Evolutionary conservation across 2,888 invertebrate species (phyloP).

Genomic region (Branchipolynoe longqiensis): DNA sequence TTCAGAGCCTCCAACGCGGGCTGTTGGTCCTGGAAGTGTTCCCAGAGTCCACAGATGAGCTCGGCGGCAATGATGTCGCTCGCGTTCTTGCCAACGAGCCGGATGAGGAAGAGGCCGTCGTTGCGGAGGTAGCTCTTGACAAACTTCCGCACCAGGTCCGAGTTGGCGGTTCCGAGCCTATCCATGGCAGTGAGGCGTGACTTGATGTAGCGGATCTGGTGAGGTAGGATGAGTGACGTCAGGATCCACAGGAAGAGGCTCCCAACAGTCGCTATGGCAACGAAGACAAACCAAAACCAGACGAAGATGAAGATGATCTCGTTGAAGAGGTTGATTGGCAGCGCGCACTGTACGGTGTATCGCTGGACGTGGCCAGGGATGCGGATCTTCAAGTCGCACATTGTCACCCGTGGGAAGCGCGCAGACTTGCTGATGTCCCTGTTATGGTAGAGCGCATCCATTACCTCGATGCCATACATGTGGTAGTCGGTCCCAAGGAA

Average conservation of each 20-base stretch:
- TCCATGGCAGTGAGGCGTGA: conserved; percentile 64
- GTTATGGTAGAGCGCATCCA: conserved; percentile 61
- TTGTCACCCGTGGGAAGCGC: conserved; percentile 68
- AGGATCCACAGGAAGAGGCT: conserved; percentile 64
- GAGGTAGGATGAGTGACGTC: conserved; percentile 53
- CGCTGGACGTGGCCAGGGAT: conserved; percentile 64
- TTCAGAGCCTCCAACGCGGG: conserved; percentile 39
- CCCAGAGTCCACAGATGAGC: conserved; percentile 67
- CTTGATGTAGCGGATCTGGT: conserved; percentile 64
- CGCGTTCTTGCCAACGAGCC: conserved; percentile 68
- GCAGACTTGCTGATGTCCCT: conserved; percentile 64
- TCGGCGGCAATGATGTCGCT: conserved; percentile 69
- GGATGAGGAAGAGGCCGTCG: conserved; percentile 68
- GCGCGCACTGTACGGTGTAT: conserved; percentile 67
- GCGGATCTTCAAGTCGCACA: conserved; percentile 68
- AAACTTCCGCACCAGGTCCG: conserved; percentile 61
- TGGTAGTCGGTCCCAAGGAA: conserved; percentile 81
- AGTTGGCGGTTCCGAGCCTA: conserved; percentile 33
- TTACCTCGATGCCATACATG: conserved; percentile 67
- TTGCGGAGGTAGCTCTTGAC: conserved; percentile 65
- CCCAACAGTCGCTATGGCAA: conserved; percentile 58
- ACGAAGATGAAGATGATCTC: conserved; percentile 66
- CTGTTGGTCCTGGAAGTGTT: conserved; percentile 49
- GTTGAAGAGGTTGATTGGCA: conserved; percentile 67
- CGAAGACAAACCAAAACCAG: conserved; percentile 67